These are phyloP conservation scores for Etheostoma perlongum DNA, from an alignment of 2,797 vertebrate genomes.

Conservation along the genomic window DNA sequence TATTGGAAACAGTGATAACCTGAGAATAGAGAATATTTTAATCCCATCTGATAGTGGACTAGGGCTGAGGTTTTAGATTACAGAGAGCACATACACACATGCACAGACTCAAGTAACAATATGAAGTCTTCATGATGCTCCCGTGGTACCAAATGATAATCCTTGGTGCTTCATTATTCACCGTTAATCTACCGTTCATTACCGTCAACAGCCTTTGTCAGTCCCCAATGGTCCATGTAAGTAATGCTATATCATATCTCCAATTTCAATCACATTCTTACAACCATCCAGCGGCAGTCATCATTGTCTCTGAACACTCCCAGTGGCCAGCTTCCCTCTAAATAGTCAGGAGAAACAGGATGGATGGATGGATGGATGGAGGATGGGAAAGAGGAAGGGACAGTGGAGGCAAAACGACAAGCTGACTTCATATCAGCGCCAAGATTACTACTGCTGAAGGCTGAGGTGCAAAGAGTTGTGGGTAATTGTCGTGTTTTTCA, in stretches of 20 bases:
- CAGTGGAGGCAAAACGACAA: conserved; percentile 49
- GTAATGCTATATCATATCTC: conserved; percentile 64
- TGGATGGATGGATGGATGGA: conserved; percentile 28
- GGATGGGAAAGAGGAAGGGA: conserved; percentile 52
- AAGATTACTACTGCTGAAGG: conserved; percentile 78
- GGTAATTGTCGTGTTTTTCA: conserved; percentile 89
- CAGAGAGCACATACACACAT: conserved; percentile 27
- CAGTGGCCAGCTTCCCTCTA: conserved; percentile 24
- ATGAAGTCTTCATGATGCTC: conserved; percentile 41
- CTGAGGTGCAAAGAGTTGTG: conserved; percentile 79
- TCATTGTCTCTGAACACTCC: conserved; percentile 42
- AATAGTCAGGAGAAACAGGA: conserved; percentile 48
- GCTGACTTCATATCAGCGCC: conserved; percentile 70
- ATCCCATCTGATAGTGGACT: conserved; percentile 27
- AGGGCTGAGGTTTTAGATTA: neutral
- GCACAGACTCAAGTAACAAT: conserved; percentile 16
- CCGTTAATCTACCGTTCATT: conserved; percentile 68
- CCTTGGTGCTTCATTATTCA: conserved; percentile 59
- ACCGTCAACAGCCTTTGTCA: conserved; percentile 62
- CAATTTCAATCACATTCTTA: conserved; percentile 65
- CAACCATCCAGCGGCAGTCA: conserved; percentile 49
- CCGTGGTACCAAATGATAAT: conserved; percentile 59
- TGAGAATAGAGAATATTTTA: conserved; percentile 9
- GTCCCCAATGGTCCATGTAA: conserved; percentile 58
- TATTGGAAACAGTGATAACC: neutral